Percentiles rank a stretch among this genome's conserved stretches.
phyloP scores from a whole-genome alignment of 2,113 vertebrate species.

The Pagrus major region DNA sequence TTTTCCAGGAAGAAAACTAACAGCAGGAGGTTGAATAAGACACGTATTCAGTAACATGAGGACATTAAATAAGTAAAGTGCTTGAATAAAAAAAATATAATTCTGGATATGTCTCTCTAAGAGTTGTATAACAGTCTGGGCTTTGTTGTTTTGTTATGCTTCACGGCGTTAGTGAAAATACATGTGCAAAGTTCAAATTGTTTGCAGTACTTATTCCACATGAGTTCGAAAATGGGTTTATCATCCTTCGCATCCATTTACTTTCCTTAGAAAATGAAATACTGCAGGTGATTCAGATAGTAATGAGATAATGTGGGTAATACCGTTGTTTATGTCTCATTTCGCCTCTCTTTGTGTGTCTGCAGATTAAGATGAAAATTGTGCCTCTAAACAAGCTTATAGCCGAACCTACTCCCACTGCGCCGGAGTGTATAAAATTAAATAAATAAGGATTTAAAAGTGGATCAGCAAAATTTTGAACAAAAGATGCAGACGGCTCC shows the following conservation, averaged over 20 bases:
- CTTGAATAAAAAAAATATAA: not conserved
- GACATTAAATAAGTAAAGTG: not conserved
- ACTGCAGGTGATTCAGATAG: conserved; percentile 8
- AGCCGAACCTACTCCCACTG: conserved; percentile 39
- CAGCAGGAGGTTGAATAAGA: conserved; percentile 25
- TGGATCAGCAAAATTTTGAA: conserved; percentile 55
- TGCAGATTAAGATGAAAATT: conserved; percentile 46
- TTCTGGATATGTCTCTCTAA: not conserved
- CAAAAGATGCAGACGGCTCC: conserved; percentile 37
- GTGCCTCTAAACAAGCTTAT: conserved; percentile 43
- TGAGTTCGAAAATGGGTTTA: not conserved
- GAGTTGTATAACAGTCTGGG: not conserved
- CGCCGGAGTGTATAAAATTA: conserved; percentile 51
- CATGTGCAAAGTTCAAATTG: not conserved
- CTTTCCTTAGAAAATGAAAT: conserved; percentile 52
- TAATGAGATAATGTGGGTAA: conserved; percentile 43
- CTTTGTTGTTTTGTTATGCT: not conserved
- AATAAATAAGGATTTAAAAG: conserved; percentile 63
- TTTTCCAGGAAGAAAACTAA: not conserved
- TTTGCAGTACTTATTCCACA: not conserved
- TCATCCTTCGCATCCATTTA: conserved; percentile 14
- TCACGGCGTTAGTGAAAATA: not conserved
- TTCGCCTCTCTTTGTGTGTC: conserved; percentile 25
- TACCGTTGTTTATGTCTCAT: conserved; percentile 25
- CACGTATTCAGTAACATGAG: not conserved